These are phyloP conservation scores for Rhabditoides inermis DNA, from an alignment of 2,888 invertebrate species.

Conservation along the genomic window DNA sequence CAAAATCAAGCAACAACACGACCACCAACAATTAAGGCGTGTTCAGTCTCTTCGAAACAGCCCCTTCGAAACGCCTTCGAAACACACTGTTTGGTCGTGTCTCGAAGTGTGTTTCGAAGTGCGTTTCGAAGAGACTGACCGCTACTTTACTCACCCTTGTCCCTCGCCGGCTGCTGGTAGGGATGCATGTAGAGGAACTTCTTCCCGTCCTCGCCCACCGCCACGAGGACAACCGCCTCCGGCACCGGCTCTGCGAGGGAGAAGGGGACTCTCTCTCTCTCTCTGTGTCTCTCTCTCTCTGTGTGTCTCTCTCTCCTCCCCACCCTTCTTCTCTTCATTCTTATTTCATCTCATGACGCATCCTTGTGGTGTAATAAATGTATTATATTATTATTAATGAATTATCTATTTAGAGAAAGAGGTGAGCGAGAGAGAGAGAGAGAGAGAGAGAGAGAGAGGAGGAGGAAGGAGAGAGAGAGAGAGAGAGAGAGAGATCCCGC, in stretches of 20 bases:
- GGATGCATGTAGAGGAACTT: slow-evolving; percentile 36
- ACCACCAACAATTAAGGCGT: too few relatives aligned
- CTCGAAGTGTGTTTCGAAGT: too few relatives aligned
- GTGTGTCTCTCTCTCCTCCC: too few relatives aligned
- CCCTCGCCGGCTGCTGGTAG: slow-evolving; percentile 9
- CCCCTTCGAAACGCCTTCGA: too few relatives aligned
- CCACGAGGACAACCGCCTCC: slow-evolving; percentile 23
- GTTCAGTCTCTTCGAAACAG: too few relatives aligned
- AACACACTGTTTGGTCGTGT: too few relatives aligned
- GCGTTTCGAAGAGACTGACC: too few relatives aligned
- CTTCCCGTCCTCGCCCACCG: slow-evolving; percentile 26
- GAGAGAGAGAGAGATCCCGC: not conserved
- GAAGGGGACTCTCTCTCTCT: not conserved
- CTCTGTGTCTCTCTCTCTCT: too few relatives aligned
- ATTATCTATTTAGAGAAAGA: not conserved
- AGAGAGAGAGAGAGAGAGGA: not conserved
- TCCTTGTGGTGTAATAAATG: not conserved
- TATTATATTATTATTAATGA: not conserved
- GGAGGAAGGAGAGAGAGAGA: not conserved
- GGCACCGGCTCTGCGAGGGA: slow-evolving; percentile 7
- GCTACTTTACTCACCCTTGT: too few relatives aligned
- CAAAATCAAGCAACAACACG: too few relatives aligned
- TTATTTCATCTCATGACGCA: not conserved
- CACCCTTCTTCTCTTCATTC: not conserved
- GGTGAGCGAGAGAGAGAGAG: not conserved